Base-by-base conservation (phyloP, 2,113 vertebrate genomes). In the Chaetodon auriga region DNA sequence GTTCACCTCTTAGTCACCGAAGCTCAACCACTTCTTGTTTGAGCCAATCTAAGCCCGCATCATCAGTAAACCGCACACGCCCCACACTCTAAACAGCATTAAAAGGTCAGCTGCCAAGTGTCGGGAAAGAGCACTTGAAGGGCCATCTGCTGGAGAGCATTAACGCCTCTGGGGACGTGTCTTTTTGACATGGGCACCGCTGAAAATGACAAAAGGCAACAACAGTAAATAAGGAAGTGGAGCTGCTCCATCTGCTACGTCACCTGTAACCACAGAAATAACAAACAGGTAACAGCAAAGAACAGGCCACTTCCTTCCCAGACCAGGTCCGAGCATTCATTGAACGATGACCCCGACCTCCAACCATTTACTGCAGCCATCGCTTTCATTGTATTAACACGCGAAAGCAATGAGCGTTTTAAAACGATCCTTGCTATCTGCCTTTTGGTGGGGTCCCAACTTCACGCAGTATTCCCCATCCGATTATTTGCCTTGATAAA, bases 61-160 rank as follows among this genome's bases (percentile, higher is more conserved):
- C 75, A 61, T 85, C 84, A 80, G 79, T 72, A 89, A 73, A 65
- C 51, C 1, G 43, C 75, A 54, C 83, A 73, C 81, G 71, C 54
- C 25, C 18, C 65, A 11, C 72, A 58, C 73, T 81, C 84, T 64
- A 58, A 82, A 78, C 83, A 71, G 78, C 80, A 87, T 82, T 78
- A 76, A 92, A 93, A 93, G 92, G 91, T 92, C 89, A 92, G 62
- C 87, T 81, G 87, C 78, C 82, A 82, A 78, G 88, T 86, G 81
- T 38, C 75, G 87, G 79, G 68, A 83, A 88, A 85, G 88, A 90
- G 82, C 88, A 83, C 87, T 90, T 90, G 80, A 87, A 87, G 83
- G 30, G 25, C 36, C 36, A 43, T 81, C 77, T 87, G 88, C 90
- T 74, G 43, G 61, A 81, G 70, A 69, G 80, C 81, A 80, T 77